Evolutionary conservation across 2,113 vertebrate species (phyloP).

Genomic region (Hyperoodon ampullatus): DNA sequence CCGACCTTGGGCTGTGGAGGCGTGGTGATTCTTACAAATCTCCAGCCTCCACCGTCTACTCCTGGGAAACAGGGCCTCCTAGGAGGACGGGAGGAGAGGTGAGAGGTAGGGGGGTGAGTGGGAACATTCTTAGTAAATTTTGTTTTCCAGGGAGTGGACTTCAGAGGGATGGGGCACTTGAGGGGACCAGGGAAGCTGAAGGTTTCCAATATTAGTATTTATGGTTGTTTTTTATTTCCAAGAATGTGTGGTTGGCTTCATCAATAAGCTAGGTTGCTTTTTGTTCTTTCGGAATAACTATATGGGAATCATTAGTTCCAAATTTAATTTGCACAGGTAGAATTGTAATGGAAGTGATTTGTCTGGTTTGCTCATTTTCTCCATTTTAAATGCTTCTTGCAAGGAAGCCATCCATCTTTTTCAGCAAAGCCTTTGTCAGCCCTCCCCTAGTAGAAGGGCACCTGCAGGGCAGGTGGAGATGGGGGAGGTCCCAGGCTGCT

Average conservation of each 20-base stretch:
- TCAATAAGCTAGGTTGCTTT: neutral
- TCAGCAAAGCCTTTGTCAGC: neutral
- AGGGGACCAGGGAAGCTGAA: neutral
- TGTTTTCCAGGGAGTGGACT: neutral
- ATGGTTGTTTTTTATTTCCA: neutral
- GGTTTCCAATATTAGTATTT: neutral
- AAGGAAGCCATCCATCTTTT: neutral
- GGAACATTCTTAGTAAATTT: accelerated
- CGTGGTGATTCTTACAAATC: too few relatives aligned
- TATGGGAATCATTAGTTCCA: neutral
- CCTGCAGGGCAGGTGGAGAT: too few relatives aligned
- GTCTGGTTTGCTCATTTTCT: neutral
- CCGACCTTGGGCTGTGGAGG: too few relatives aligned
- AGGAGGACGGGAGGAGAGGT: neutral
- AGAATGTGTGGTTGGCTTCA: neutral
- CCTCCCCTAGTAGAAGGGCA: neutral
- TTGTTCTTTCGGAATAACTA: neutral
- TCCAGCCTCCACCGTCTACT: neutral
- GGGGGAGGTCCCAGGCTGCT: neutral
- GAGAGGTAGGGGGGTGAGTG: neutral
- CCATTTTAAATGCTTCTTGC: neutral
- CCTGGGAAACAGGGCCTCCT: neutral
- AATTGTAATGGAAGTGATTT: neutral
- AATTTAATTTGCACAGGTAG: neutral
- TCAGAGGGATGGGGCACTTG: accelerated